Conservation (phyloP, 2,113 vertebrate genomes). For the Coregonus clupeaformis region DNA sequence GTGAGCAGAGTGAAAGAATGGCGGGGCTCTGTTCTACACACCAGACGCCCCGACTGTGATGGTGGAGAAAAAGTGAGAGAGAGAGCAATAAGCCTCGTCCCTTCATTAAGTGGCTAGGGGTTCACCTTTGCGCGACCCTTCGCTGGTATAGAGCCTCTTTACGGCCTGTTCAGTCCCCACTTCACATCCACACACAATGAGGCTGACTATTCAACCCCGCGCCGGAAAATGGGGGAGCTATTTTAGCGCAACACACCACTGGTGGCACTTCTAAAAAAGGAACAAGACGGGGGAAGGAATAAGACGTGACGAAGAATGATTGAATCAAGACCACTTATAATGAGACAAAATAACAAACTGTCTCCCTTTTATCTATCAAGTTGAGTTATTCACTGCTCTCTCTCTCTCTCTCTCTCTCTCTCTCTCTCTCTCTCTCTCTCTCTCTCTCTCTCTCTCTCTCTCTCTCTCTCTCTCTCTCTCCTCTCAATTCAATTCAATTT, state of each 20-base stretch:
- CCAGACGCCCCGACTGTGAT: constrained; percentile 67
- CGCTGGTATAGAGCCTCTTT: constrained; percentile 69
- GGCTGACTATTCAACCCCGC: constrained; percentile 62
- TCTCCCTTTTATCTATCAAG: neutral
- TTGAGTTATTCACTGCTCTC: neutral
- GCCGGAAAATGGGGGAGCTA: constrained; percentile 65
- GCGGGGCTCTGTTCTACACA: constrained; percentile 63
- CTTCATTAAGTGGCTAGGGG: constrained; percentile 52
- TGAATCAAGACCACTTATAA: constrained; percentile 22
- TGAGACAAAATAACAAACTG: neutral
- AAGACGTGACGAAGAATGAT: constrained; percentile 30
- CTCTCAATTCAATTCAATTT: too few relatives aligned
- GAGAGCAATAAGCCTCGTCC: constrained; percentile 45
- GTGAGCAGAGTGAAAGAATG: constrained; percentile 29
- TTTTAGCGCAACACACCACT: constrained; percentile 69
- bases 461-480: constrained; percentile 45
- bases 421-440: constrained; percentile 44
- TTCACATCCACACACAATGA: constrained; percentile 75
- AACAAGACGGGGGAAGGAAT: constrained; percentile 22
- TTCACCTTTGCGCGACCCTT: constrained; percentile 75
- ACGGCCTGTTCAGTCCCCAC: constrained; percentile 68
- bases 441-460: constrained; percentile 40
- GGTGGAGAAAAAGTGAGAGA: constrained; percentile 64
- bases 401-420: constrained; percentile 42
- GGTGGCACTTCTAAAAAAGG: constrained; percentile 57